Conservation (phyloP, 2,888 invertebrate species). For the Cryptus viduatorius region DNA sequence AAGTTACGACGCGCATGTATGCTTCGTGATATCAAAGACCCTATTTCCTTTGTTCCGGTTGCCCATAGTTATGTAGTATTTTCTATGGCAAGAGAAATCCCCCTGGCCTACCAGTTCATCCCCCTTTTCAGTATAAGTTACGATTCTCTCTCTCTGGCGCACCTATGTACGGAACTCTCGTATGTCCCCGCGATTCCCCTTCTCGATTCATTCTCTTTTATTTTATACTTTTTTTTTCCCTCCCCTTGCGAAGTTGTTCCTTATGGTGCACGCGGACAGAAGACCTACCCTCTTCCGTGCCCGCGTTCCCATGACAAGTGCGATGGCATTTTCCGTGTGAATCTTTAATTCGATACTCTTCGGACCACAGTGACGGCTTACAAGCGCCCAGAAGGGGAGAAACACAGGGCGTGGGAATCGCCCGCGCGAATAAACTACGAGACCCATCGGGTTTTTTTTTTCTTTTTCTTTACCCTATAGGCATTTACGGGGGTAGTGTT, state of each 20-base stretch:
- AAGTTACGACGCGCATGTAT: not conserved
- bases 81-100: constrained; percentile 4
- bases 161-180: not conserved
- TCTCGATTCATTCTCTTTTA: not conserved
- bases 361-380: constrained; percentile 10
- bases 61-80: not conserved
- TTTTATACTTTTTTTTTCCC: not conserved
- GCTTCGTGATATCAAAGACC: constrained; percentile 26
- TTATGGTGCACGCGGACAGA: constrained; percentile 51
- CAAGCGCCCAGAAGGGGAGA: constrained; percentile 30
- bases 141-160: constrained; percentile 7
- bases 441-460: not conserved
- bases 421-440: constrained; percentile 65
- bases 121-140: constrained; percentile 7
- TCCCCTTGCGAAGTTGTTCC: constrained; percentile 28
- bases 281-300: constrained; percentile 72
- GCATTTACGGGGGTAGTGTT: constrained; percentile 53
- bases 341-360: constrained; percentile 81
- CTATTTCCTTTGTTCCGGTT: constrained; percentile 31
- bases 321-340: constrained; percentile 80
- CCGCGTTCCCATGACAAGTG: constrained; percentile 85
- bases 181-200: not conserved
- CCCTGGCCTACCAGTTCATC: constrained; percentile 8
- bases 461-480: not conserved
- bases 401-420: constrained; percentile 67